Conservation (phyloP, 2,888 invertebrate species). For the Eristalis tenax region DNA sequence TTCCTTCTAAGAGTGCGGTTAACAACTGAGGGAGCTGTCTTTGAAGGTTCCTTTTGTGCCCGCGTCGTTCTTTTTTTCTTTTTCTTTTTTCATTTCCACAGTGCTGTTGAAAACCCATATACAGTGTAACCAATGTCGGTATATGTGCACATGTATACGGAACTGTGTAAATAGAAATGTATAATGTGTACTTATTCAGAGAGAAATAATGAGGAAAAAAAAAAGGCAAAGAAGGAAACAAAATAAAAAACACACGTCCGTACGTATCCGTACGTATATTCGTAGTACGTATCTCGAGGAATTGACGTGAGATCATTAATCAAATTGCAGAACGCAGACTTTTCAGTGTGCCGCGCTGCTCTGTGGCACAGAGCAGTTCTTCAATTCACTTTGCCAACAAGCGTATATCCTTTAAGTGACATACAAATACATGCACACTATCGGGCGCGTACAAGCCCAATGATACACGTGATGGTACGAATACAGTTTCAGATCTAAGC, state of each 20-base stretch:
- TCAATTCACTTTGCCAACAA: slow-evolving; percentile 71
- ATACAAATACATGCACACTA: slow-evolving; percentile 51
- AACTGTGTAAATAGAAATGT: slow-evolving; percentile 68
- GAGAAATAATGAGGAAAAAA: slow-evolving; percentile 47
- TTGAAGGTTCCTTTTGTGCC: slow-evolving; percentile 29
- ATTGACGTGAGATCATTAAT: slow-evolving; percentile 82
- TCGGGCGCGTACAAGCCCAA: slow-evolving; percentile 3
- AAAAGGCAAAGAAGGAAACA: slow-evolving; percentile 34
- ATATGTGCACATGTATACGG: slow-evolving; percentile 27
- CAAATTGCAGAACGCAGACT: slow-evolving; percentile 81
- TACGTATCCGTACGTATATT: slow-evolving; percentile 66
- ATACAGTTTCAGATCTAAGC: slow-evolving; percentile 47
- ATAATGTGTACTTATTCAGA: slow-evolving; percentile 68
- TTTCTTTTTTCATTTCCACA: slow-evolving; percentile 27
- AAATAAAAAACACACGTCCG: slow-evolving; percentile 54
- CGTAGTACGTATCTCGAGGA: slow-evolving; percentile 74
- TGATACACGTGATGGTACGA: neutral
- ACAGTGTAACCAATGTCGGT: slow-evolving; percentile 15
- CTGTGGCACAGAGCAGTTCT: slow-evolving; percentile 62
- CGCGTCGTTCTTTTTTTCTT: slow-evolving; percentile 30
- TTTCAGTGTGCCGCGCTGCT: slow-evolving; percentile 74
- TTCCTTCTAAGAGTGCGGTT: slow-evolving; percentile 45
- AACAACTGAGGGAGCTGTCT: slow-evolving; percentile 62
- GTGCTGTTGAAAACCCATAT: slow-evolving; percentile 49
- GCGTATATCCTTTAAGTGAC: slow-evolving; percentile 66